A percentile compares a stretch with the other conserved stretches of the same genome.
phyloP scores from a whole-genome alignment of 2,888 invertebrate species.

The Notodonta dromedarius region DNA sequence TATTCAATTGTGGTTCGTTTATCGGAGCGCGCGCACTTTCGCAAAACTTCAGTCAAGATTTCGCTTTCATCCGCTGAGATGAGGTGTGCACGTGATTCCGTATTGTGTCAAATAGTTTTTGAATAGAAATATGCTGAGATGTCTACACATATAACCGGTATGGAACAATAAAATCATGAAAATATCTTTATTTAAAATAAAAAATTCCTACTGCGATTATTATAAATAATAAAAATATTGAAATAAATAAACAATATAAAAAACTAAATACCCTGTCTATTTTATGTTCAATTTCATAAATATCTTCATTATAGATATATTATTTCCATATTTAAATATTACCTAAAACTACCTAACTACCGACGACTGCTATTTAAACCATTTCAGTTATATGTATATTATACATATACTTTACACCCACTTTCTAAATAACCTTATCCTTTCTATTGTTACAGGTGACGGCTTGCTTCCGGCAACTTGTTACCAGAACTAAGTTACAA shows the following conservation, averaged over 20 bases:
- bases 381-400: background rate
- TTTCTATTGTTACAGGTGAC: slow-evolving; percentile 71
- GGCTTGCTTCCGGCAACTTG: slow-evolving; percentile 70
- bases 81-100: slow-evolving; percentile 58
- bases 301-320: no score
- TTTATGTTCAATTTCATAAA: no score
- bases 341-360: no score
- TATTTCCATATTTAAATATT: no score
- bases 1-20: slow-evolving; percentile 70
- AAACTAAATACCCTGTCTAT: no score
- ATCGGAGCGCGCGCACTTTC: slow-evolving; percentile 75
- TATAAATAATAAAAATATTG: no score
- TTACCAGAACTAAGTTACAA: slow-evolving; percentile 49
- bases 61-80: slow-evolving; percentile 73
- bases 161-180: background rate
- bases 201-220: no score
- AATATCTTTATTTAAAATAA: no score
- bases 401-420: background rate
- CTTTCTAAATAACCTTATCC: slow-evolving; percentile 17
- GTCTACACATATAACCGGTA: background rate
- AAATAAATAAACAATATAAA: no score
- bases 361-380: no score
- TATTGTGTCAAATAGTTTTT: slow-evolving; percentile 27
- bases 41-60: slow-evolving; percentile 67
- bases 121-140: background rate